Evolutionary conservation across 2,888 invertebrate genomes (phyloP).

Genomic region (Limenitis camilla): DNA sequence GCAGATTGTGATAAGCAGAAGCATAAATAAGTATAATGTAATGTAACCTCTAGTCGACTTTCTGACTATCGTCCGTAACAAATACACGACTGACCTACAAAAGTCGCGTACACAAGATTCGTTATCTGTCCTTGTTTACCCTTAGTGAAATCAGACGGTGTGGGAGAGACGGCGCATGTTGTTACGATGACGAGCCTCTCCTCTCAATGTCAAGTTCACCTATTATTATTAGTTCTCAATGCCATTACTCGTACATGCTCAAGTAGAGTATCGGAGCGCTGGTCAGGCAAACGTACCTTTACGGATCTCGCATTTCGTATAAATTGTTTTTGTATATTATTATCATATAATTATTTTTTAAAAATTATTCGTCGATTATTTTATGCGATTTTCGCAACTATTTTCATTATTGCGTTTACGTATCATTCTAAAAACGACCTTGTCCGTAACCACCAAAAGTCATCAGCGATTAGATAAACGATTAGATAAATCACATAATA

Average conservation of each 20-base stretch:
- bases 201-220: conserved; percentile 74
- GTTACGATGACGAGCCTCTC: conserved; percentile 71
- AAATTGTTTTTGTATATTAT: too few relatives aligned
- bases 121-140: conserved; percentile 54
- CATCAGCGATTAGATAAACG: conserved; percentile 15
- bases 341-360: background rate
- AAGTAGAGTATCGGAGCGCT: conserved; percentile 51
- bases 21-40: conserved; percentile 48
- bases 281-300: conserved; percentile 37
- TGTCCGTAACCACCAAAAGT: conserved; percentile 11
- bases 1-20: conserved; percentile 21
- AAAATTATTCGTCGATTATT: background rate
- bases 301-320: conserved; percentile 6
- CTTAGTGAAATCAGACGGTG: conserved; percentile 34
- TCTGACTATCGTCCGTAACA: conserved; percentile 73
- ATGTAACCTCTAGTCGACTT: conserved; percentile 73
- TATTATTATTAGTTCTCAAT: conserved; percentile 74
- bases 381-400: background rate
- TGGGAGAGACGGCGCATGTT: conserved; percentile 56
- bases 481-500: conserved; percentile 14
- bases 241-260: conserved; percentile 63
- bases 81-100: conserved; percentile 73
- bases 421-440: conserved; percentile 18
- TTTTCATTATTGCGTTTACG: background rate
- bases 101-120: conserved; percentile 60